Percentiles rank a stretch among this genome's conserved stretches.
Evolutionary conservation across 2,888 invertebrate genomes (phyloP).

Genomic region (Himalopsyche anomala): DNA sequence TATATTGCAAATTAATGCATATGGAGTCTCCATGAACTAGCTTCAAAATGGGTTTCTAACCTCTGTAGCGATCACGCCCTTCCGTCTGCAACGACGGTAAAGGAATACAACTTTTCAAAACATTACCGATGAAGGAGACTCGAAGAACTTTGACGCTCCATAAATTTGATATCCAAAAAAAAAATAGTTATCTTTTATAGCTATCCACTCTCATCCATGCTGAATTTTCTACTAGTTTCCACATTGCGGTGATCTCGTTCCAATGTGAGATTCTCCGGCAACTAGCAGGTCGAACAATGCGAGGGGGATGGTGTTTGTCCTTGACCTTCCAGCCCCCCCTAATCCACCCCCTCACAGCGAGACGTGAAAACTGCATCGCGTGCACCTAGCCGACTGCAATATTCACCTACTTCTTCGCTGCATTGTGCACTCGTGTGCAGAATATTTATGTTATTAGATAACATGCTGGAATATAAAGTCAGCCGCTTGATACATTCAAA

Average conservation of each 20-base stretch:
- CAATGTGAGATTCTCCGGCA: background rate
- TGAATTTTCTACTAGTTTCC: background rate
- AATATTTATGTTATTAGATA: background rate
- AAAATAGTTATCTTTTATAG: too few species aligned
- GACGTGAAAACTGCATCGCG: conserved; percentile 20
- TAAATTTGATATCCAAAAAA: too few species aligned
- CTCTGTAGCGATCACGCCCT: too few species aligned
- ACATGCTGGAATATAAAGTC: background rate
- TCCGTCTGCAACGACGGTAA: too few species aligned
- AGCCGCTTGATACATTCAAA: too few species aligned
- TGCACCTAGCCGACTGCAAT: background rate
- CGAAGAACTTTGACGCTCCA: too few species aligned
- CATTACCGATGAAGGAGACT: too few species aligned
- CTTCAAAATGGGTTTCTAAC: too few species aligned
- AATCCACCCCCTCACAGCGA: background rate
- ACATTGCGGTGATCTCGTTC: background rate
- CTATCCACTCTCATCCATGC: too few species aligned
- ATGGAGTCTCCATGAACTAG: too few species aligned
- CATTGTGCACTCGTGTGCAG: background rate
- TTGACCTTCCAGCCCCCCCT: conserved; percentile 16
- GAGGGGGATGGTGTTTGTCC: background rate
- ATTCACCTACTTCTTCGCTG: background rate
- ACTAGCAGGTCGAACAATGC: background rate
- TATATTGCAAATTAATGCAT: too few species aligned
- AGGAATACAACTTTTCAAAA: too few species aligned